Evolutionary conservation across 2,888 invertebrate species (phyloP).

Genomic region (Ligdia adustata): DNA sequence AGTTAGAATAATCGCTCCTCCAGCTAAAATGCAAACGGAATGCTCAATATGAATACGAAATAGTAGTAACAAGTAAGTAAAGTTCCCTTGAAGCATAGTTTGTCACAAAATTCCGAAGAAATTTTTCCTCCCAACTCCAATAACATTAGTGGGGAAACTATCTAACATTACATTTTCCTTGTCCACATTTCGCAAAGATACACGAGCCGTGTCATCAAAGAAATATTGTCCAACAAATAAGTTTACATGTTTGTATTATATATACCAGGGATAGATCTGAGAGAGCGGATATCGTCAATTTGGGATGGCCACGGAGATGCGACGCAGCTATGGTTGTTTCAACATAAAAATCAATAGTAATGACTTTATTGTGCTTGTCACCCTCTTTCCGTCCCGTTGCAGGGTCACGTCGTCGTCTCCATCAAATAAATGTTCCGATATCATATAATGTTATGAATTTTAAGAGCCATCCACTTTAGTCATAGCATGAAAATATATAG

Average conservation of each 20-base stretch:
- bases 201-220: conserved; percentile 32
- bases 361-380: conserved; percentile 20
- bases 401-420: conserved; percentile 1
- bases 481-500: too few species aligned
- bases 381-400: conserved; percentile 12
- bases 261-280: conserved; percentile 42
- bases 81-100: conserved; percentile 2
- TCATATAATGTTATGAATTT: too few species aligned
- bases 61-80: background rate
- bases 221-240: conserved; percentile 36
- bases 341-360: conserved; percentile 26
- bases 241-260: conserved; percentile 31
- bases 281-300: conserved; percentile 76
- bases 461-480: too few species aligned
- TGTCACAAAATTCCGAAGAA: conserved; percentile 14
- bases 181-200: conserved; percentile 24
- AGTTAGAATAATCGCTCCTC: conserved; percentile 4
- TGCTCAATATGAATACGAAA: background rate
- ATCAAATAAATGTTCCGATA: background rate
- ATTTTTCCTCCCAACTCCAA: conserved; percentile 18
- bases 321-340: conserved; percentile 20
- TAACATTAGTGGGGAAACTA: conserved; percentile 24
- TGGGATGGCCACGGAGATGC: conserved; percentile 46
- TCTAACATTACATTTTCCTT: conserved; percentile 24
- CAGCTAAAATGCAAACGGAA: background rate